Percentiles rank a stretch among this genome's conserved stretches.
phyloP scores from a whole-genome alignment of 2,113 vertebrate species.

The Campylomormyrus tamandua region DNA sequence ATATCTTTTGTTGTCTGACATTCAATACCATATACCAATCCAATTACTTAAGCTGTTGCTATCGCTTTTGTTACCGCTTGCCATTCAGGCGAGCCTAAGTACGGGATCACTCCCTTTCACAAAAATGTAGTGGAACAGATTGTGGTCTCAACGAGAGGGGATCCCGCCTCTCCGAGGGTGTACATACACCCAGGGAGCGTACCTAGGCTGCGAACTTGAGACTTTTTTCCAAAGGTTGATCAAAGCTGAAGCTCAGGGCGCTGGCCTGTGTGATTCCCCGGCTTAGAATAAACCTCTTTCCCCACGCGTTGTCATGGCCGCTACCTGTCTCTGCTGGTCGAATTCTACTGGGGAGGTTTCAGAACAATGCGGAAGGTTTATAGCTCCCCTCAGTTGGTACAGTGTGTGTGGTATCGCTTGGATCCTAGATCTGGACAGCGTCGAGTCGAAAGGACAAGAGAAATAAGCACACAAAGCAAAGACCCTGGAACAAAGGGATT shows the following conservation, averaged over 20 bases:
- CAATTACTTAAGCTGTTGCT: slow-evolving; percentile 95
- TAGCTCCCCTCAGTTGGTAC: neutral
- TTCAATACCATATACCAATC: slow-evolving; percentile 93
- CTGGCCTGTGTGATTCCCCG: neutral
- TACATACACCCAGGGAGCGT: neutral
- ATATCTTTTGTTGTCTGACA: slow-evolving; percentile 96
- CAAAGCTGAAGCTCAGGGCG: neutral
- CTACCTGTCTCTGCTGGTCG: neutral
- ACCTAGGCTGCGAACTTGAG: neutral
- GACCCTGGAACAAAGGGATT: neutral
- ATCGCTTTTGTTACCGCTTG: slow-evolving; percentile 71
- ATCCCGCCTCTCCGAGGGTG: slow-evolving; percentile 40
- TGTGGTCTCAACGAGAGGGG: slow-evolving; percentile 72
- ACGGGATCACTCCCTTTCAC: slow-evolving; percentile 70
- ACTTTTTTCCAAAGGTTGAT: neutral
- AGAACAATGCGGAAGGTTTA: neutral
- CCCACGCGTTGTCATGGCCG: neutral
- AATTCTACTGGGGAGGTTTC: neutral
- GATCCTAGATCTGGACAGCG: neutral
- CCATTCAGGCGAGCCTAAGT: slow-evolving; percentile 74
- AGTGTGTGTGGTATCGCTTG: neutral
- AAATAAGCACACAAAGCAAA: neutral
- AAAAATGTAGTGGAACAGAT: slow-evolving; percentile 92
- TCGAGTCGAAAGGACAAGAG: neutral
- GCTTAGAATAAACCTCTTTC: neutral